phyloP scores from a whole-genome alignment of 2,888 invertebrate species.

The Calephelis perditalis region DNA sequence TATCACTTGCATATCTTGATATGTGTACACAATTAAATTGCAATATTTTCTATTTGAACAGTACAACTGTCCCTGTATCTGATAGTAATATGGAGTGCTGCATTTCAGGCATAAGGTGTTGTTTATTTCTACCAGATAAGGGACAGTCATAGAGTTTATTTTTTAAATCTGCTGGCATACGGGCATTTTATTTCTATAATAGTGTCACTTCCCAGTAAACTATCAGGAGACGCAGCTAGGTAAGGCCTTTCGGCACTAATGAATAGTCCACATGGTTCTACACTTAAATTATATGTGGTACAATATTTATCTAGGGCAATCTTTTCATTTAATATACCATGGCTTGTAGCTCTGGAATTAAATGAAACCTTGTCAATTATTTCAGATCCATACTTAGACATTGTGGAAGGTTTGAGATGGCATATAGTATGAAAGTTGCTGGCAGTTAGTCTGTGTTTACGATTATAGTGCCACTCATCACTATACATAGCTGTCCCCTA shows the following conservation, averaged over 20 bases:
- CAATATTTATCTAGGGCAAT: too few relatives aligned
- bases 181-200: constrained; percentile 30
- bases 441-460: too few relatives aligned
- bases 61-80: constrained; percentile 14
- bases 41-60: constrained; percentile 23
- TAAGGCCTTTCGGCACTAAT: constrained; percentile 22
- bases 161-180: constrained; percentile 22
- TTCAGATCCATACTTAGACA: too few relatives aligned
- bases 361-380: too few relatives aligned
- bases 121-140: constrained; percentile 20
- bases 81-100: constrained; percentile 11
- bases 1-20: constrained; percentile 24
- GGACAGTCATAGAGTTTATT: constrained; percentile 21
- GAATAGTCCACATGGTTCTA: constrained; percentile 19
- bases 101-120: constrained; percentile 9
- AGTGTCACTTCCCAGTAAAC: constrained; percentile 24
- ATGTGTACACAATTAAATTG: constrained; percentile 30
- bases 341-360: too few relatives aligned
- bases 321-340: too few relatives aligned
- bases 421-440: too few relatives aligned
- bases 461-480: too few relatives aligned
- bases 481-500: too few relatives aligned
- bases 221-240: constrained; percentile 29
- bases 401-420: too few relatives aligned
- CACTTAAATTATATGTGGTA: too few relatives aligned